A percentile compares a stretch with the other conserved stretches of the same genome.
These are phyloP conservation scores for Mixornis gularis DNA, from an alignment of 2,113 vertebrate genomes.

Conservation along the genomic window DNA sequence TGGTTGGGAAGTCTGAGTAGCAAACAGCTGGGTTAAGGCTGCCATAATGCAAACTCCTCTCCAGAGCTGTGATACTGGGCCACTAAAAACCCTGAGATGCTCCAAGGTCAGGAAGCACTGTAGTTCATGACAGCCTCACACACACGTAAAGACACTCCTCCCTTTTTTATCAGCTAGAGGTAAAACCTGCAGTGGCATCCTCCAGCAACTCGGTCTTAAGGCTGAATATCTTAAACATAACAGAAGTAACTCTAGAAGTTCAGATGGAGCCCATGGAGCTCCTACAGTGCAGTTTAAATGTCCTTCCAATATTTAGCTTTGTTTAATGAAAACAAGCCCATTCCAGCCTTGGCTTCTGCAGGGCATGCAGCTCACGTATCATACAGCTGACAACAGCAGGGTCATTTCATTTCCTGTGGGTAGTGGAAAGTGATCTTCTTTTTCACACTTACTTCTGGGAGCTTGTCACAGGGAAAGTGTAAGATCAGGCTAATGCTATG, in stretches of 20 bases:
- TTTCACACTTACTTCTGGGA: constrained; percentile 29
- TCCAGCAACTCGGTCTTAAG: neutral
- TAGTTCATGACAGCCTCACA: neutral
- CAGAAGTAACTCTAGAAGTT: neutral
- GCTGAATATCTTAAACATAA: neutral
- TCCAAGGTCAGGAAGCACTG: neutral
- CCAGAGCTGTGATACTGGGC: neutral
- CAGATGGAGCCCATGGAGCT: neutral
- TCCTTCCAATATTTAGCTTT: neutral
- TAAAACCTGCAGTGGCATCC: neutral
- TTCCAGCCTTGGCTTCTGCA: neutral
- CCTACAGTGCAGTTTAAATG: neutral
- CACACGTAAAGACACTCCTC: rapidly evolving
- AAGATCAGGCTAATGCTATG: neutral
- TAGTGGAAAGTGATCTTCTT: neutral
- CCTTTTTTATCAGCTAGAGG: neutral
- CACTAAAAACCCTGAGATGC: neutral
- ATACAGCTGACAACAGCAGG: neutral
- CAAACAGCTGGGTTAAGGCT: neutral
- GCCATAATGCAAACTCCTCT: neutral
- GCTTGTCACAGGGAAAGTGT: neutral
- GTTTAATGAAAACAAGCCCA: neutral
- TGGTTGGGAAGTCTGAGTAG: neutral
- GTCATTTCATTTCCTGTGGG: neutral
- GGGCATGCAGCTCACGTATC: neutral